These are phyloP conservation scores for Furcula furcula DNA, from an alignment of 2,888 invertebrate genomes.

Conservation along the genomic window DNA sequence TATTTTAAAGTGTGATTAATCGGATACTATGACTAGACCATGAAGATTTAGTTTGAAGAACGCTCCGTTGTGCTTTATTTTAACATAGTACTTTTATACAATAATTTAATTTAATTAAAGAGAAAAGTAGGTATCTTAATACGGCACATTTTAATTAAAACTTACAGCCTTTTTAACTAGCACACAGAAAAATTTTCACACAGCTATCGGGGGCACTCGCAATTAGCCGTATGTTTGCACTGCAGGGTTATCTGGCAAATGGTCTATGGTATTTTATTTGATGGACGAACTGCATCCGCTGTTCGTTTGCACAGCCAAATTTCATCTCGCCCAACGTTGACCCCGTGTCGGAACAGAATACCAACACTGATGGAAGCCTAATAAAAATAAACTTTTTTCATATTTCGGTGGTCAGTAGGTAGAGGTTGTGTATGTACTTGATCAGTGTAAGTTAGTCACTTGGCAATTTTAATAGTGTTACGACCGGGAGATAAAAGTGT, in stretches of 20 bases:
- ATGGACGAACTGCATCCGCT: constrained; percentile 32
- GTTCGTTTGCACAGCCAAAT: constrained; percentile 40
- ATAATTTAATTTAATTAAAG: no score
- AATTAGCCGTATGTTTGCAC: constrained; percentile 39
- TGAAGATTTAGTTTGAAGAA: no score
- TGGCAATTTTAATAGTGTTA: no score
- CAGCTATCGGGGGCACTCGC: constrained; percentile 33
- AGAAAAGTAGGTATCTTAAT: no score
- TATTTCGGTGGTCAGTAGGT: not conserved
- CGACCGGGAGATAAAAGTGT: no score
- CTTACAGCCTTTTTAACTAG: no score
- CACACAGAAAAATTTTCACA: constrained; percentile 21
- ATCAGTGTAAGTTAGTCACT: no score
- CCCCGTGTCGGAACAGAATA: constrained; percentile 23
- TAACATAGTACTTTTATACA: no score
- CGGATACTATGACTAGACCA: no score
- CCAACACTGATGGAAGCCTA: constrained; percentile 29
- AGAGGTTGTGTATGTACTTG: not conserved
- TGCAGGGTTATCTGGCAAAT: constrained; percentile 19
- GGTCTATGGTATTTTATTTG: constrained; percentile 33
- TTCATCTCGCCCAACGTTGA: constrained; percentile 29
- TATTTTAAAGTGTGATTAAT: no score
- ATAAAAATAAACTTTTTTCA: constrained; percentile 9
- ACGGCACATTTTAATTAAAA: no score
- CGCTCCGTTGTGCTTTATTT: no score